Evolutionary conservation across 2,888 invertebrate species (phyloP).

Genomic region (Bombylius major): DNA sequence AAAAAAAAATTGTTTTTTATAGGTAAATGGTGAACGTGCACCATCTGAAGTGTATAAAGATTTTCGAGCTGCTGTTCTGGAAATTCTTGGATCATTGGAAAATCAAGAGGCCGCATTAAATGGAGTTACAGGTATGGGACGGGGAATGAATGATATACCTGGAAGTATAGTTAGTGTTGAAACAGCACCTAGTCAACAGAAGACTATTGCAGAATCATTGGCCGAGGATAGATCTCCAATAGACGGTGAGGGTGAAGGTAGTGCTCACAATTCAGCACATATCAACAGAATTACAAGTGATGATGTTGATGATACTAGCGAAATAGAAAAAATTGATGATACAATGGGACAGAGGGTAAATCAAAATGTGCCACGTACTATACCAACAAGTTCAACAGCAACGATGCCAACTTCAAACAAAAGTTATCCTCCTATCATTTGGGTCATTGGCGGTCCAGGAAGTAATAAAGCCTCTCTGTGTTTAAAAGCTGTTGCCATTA

Average conservation of each 20-base stretch:
- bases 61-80: conserved; percentile 64
- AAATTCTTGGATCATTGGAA: conserved; percentile 58
- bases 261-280: background rate
- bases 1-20: conserved; percentile 10
- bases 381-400: conserved; percentile 7
- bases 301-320: background rate
- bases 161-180: conserved; percentile 50
- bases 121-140: conserved; percentile 47
- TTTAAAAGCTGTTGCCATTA: conserved; percentile 52
- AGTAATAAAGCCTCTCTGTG: conserved; percentile 79
- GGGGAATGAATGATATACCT: conserved; percentile 44
- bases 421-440: conserved; percentile 38
- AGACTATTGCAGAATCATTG: conserved; percentile 31
- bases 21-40: conserved; percentile 81
- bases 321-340: conserved; percentile 7
- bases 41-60: conserved; percentile 79
- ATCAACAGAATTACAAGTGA: background rate
- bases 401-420: conserved; percentile 13
- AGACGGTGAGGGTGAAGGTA: conserved; percentile 6
- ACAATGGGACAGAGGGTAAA: conserved; percentile 14
- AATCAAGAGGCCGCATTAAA: conserved; percentile 48
- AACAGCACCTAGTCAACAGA: conserved; percentile 42
- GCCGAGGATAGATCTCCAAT: conserved; percentile 15
- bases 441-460: conserved; percentile 77
- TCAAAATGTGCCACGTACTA: background rate